These are phyloP conservation scores for Hemichromis elongatus DNA, from an alignment of 2,113 vertebrate species.

Conservation along the genomic window DNA sequence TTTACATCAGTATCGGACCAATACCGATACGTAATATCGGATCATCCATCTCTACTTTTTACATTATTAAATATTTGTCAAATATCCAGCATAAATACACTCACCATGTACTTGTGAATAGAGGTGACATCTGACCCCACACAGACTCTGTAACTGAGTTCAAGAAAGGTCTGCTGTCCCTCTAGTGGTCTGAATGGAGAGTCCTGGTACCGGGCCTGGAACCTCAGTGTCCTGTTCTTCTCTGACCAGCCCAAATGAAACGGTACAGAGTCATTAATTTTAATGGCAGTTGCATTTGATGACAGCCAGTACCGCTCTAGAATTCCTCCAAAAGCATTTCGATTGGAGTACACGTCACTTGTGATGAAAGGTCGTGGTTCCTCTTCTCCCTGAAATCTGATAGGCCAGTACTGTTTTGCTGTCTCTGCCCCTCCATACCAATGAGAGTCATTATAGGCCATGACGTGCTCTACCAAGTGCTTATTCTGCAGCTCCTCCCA, in stretches of 20 bases:
- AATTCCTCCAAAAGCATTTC: constrained; percentile 86
- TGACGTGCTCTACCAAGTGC: constrained; percentile 81
- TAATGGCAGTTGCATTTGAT: constrained; percentile 88
- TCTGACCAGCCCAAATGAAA: constrained; percentile 94
- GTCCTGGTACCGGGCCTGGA: constrained; percentile 85
- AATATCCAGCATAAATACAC: background rate
- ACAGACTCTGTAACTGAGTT: constrained; percentile 91
- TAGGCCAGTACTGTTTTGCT: constrained; percentile 89
- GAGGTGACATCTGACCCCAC: constrained; percentile 85
- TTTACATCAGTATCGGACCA: no score
- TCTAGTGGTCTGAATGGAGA: constrained; percentile 80
- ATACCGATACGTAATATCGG: no score
- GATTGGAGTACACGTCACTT: constrained; percentile 83
- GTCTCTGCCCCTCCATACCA: constrained; percentile 94
- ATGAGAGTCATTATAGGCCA: constrained; percentile 85
- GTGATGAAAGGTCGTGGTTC: constrained; percentile 89
- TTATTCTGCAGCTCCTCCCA: constrained; percentile 84
- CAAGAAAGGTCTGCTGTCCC: constrained; percentile 71
- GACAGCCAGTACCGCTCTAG: constrained; percentile 96
- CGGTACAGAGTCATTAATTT: constrained; percentile 92
- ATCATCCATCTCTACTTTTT: no score
- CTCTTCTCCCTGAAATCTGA: constrained; percentile 80
- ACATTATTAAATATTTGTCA: background rate
- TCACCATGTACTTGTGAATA: constrained; percentile 91
- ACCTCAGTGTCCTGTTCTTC: constrained; percentile 76